Base-by-base conservation (phyloP, 1,140 invertebrate species). In the Caenorhabditis inopinata region DNA sequence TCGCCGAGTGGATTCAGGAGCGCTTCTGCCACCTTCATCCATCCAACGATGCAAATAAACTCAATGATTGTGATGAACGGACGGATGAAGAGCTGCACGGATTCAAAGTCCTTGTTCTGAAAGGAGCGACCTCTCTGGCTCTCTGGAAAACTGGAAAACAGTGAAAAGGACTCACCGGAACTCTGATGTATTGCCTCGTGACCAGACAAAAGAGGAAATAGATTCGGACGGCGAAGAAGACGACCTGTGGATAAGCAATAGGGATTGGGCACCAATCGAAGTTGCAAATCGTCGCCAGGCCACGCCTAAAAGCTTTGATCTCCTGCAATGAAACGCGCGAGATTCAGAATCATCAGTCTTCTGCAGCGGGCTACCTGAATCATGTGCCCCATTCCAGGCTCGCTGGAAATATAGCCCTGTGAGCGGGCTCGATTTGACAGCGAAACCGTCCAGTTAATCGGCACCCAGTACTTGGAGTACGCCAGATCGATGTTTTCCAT, bases 11-110 rank as follows among this genome's bases (percentile, higher is more conserved):
- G 94, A 91, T 94, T 94, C 76, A 95, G 94, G 62, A 95, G 90
- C 4, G 94, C 94, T 89, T 95, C 94, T 14, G 94, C 94, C 29
- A 89, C 89, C 92, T 97, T 96, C 46, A 97, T 89, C 95, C 95
- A 97, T 23, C 96, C 95, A 85, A 97, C 93, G 90, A 96, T 97
- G 89, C 96, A 96, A 88, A 94, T 94, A 88, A 97, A 96, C 83
- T 90, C 89, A 45, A 96, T 90, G 0, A 94, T 92, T 0, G 93
- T 94, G 86, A 96, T 96, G 82, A 95, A 90, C 0, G 95, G 95
- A 86, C 96, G 93, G 87, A 95, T 95, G 11, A 94, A 38, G 0
- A 68, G 3, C 27, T 68, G 58, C 9, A 68, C 32, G 2, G 32
- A 2, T 42, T 68, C 58, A 18, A 68, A 38, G 3, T 68, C 58